A percentile compares a stretch with the other conserved stretches of the same genome.
phyloP scores from a whole-genome alignment of 2,888 invertebrate species.

The Drosophila percnosoma region DNA sequence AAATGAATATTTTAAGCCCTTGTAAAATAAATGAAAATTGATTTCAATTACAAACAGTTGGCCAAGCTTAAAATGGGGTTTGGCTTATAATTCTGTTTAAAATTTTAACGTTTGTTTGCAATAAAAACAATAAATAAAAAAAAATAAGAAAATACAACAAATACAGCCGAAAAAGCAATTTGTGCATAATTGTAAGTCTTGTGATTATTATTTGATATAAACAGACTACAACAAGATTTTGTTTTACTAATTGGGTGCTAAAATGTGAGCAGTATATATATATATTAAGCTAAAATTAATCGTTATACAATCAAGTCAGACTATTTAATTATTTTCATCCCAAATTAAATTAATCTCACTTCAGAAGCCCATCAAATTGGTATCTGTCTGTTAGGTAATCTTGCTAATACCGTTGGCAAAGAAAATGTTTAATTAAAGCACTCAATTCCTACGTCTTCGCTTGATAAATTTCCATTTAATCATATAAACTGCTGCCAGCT shows the following conservation, averaged over 20 bases:
- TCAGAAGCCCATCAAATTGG: not conserved
- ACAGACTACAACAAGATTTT: not conserved
- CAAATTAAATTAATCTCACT: not conserved
- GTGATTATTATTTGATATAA: not conserved
- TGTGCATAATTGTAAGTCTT: not conserved
- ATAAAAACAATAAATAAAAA: not conserved
- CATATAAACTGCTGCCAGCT: slow-evolving; percentile 30
- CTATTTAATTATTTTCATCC: not conserved
- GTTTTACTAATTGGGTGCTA: no score
- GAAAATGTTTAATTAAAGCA: slow-evolving; percentile 6
- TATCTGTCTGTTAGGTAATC: not conserved
- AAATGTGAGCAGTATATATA: not conserved
- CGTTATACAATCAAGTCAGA: not conserved
- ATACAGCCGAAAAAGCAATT: not conserved
- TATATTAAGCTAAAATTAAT: not conserved
- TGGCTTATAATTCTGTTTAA: not conserved
- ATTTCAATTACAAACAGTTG: not conserved
- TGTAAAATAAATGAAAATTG: not conserved
- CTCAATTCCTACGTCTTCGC: slow-evolving; percentile 3
- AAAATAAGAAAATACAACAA: rapidly evolving
- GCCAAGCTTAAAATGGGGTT: not conserved
- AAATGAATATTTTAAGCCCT: slow-evolving; percentile 1
- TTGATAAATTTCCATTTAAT: slow-evolving; percentile 44
- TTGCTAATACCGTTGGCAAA: not conserved
- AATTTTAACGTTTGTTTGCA: not conserved